Evolutionary conservation across 2,888 invertebrate species (phyloP).

Genomic region (Coenonympha arcania): DNA sequence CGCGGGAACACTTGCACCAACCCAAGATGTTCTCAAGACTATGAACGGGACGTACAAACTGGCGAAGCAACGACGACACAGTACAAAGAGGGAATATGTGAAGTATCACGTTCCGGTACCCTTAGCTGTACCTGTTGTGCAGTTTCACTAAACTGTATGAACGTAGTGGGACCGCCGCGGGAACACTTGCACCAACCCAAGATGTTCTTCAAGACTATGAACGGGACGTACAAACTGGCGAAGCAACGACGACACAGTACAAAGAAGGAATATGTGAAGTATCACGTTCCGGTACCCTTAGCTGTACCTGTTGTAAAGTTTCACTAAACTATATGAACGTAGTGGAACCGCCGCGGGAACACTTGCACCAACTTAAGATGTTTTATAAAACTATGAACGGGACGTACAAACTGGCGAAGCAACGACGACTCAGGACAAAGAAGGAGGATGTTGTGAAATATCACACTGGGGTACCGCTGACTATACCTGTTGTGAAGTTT

Average conservation of each 20-base stretch:
- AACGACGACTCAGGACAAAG: background rate
- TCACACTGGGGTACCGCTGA: background rate
- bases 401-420: slow-evolving; percentile 16
- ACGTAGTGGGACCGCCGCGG: too few relatives aligned
- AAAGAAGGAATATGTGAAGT: background rate
- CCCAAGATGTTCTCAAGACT: slow-evolving; percentile 17
- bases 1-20: too few relatives aligned
- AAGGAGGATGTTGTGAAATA: background rate
- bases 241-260: slow-evolving; percentile 6
- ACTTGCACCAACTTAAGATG: slow-evolving; percentile 17
- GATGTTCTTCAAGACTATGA: slow-evolving; percentile 14
- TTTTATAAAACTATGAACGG: slow-evolving; percentile 19
- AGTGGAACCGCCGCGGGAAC: slow-evolving; percentile 16
- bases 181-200: too few relatives aligned
- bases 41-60: slow-evolving; percentile 18
- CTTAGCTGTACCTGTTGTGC: too few relatives aligned
- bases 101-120: background rate
- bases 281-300: background rate
- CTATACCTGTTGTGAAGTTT: too few relatives aligned
- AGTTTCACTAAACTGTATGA: too few relatives aligned
- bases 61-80: slow-evolving; percentile 8
- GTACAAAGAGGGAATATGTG: background rate
- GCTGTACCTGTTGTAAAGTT: too few relatives aligned
- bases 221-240: slow-evolving; percentile 18
- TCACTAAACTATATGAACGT: slow-evolving; percentile 20